These are phyloP conservation scores for Siniperca undulata DNA, from an alignment of 2,797 vertebrate genomes.

Conservation along the genomic window DNA sequence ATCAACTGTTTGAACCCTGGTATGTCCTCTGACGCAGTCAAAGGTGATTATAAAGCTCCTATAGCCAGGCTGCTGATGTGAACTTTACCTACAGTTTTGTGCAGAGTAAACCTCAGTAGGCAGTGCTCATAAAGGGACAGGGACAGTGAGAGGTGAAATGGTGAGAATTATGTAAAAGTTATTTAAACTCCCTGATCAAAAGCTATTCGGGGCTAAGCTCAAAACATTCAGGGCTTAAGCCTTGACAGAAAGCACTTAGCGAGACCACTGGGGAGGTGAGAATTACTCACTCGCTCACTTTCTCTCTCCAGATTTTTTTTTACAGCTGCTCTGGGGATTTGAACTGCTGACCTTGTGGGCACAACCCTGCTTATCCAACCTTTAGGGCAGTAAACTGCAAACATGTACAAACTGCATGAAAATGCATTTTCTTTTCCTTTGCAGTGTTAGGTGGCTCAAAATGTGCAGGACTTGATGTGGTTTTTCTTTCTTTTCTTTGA, in stretches of 20 bases:
- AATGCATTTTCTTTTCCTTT: background rate
- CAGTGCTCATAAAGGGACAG: conserved; percentile 16
- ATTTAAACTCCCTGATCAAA: conserved; percentile 65
- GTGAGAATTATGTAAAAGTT: conserved; percentile 60
- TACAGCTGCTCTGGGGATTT: conserved; percentile 36
- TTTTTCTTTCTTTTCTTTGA: background rate
- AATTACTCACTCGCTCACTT: conserved; percentile 47
- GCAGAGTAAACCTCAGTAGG: conserved; percentile 15
- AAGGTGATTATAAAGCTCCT: conserved; percentile 28
- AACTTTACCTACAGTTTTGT: conserved; percentile 19
- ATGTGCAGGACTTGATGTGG: background rate
- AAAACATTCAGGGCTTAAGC: conserved; percentile 58
- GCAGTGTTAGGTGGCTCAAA: background rate
- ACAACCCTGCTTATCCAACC: conserved; percentile 39
- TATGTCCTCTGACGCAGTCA: background rate
- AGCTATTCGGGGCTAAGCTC: conserved; percentile 60
- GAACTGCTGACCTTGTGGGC: conserved; percentile 56
- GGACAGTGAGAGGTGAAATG: conserved; percentile 39
- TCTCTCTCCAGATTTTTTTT: conserved; percentile 28
- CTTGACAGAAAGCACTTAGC: conserved; percentile 64
- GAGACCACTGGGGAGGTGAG: conserved; percentile 55
- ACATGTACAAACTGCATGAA: conserved; percentile 2
- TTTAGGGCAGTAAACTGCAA: conserved; percentile 43
- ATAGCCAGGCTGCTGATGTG: background rate
- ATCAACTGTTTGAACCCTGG: conserved; percentile 1